These are phyloP conservation scores for Zonitis immaculata DNA, from an alignment of 2,888 invertebrate genomes.

Conservation along the genomic window DNA sequence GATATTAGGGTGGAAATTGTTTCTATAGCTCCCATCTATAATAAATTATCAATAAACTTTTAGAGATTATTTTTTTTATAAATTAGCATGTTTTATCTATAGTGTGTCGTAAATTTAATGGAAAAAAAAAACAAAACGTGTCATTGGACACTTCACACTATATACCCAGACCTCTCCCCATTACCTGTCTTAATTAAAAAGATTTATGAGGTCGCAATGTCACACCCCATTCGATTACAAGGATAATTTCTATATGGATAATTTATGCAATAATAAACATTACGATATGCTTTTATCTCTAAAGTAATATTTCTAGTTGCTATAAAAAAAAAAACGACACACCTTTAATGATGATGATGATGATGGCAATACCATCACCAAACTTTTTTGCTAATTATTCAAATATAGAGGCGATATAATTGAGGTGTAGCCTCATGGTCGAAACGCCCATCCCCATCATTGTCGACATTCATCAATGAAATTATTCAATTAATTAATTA, in stretches of 20 bases:
- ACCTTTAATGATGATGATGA: slow-evolving; percentile 18
- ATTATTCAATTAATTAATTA: no score
- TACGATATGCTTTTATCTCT: slow-evolving; percentile 42
- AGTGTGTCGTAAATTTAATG: slow-evolving; percentile 26
- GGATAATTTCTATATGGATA: slow-evolving; percentile 35
- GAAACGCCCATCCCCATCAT: no score
- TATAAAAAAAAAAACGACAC: slow-evolving; percentile 31
- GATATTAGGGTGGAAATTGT: background rate
- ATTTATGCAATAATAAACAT: slow-evolving; percentile 36
- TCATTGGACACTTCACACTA: slow-evolving; percentile 37
- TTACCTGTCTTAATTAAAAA: slow-evolving; percentile 40
- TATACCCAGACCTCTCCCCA: slow-evolving; percentile 35
- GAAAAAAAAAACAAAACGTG: no score
- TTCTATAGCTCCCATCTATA: background rate
- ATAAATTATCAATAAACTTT: background rate
- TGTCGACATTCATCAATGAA: no score
- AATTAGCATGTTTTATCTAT: slow-evolving; percentile 9
- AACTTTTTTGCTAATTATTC: slow-evolving; percentile 35
- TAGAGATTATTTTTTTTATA: no score
- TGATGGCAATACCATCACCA: slow-evolving; percentile 16
- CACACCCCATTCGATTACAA: slow-evolving; percentile 38
- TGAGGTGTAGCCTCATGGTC: slow-evolving; percentile 6
- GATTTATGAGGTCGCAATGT: slow-evolving; percentile 39
- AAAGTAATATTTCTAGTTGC: slow-evolving; percentile 36
- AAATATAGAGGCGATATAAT: slow-evolving; percentile 6